Conservation (phyloP, 2,797 vertebrate species). For the Hemitrygon akajei region DNA sequence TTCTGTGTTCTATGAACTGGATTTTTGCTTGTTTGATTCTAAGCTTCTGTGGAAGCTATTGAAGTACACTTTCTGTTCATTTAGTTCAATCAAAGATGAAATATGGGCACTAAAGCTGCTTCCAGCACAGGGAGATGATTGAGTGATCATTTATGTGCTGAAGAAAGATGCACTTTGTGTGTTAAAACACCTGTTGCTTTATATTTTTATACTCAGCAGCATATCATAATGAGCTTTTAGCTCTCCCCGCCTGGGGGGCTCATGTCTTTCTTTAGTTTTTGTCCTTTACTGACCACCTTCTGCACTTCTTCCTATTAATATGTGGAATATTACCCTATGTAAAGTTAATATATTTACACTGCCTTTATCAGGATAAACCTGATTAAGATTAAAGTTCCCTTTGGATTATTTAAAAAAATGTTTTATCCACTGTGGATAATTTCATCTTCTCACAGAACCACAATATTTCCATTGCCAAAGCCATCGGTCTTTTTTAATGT, state of each 20-base stretch:
- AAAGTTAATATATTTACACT: not conserved
- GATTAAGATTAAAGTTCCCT: not conserved
- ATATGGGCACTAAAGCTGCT: too few relatives aligned
- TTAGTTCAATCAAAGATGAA: not conserved
- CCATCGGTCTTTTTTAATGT: not conserved
- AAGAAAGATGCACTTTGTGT: not conserved
- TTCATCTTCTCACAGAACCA: not conserved
- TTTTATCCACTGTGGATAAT: not conserved
- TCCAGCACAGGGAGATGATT: not conserved
- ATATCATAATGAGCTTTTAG: constrained; percentile 1
- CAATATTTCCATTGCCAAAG: not conserved
- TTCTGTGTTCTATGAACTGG: too few relatives aligned
- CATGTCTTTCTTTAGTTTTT: not conserved
- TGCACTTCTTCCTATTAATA: not conserved
- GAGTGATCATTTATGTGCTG: not conserved
- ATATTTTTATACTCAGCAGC: not conserved
- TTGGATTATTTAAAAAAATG: not conserved
- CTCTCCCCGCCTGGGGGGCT: not conserved
- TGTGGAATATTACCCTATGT: not conserved
- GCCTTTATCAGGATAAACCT: not conserved
- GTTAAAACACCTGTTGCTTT: not conserved
- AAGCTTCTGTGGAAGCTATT: not conserved
- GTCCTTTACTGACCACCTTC: not conserved
- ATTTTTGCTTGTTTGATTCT: not conserved
- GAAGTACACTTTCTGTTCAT: not conserved